A percentile compares a stretch with the other conserved stretches of the same genome.
These are phyloP conservation scores for Zophobas atratus DNA, from an alignment of 1,140 invertebrate genomes.

Conservation along the genomic window DNA sequence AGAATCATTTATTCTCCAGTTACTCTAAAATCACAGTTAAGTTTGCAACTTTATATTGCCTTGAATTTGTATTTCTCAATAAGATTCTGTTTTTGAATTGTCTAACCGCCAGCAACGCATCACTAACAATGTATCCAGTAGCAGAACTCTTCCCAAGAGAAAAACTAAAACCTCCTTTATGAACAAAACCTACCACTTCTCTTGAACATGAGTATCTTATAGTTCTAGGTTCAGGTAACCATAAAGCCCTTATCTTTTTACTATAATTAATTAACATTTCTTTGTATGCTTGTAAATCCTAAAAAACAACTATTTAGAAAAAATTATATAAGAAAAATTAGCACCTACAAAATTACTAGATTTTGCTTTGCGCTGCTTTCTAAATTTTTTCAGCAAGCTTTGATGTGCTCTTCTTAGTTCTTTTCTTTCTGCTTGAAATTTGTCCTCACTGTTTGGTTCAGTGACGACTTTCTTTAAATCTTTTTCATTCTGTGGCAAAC, in stretches of 20 bases:
- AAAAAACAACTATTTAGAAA: slow-evolving; percentile 45
- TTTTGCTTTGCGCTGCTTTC: slow-evolving; percentile 71
- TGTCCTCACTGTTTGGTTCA: slow-evolving; percentile 75
- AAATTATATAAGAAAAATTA: neutral
- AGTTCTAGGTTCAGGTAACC: slow-evolving; percentile 74
- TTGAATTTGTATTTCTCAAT: slow-evolving; percentile 61
- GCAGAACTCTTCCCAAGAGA: slow-evolving; percentile 76
- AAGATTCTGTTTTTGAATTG: slow-evolving; percentile 60
- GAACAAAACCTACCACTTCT: slow-evolving; percentile 82
- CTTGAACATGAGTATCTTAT: slow-evolving; percentile 77
- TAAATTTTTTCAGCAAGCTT: slow-evolving; percentile 73
- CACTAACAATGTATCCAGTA: slow-evolving; percentile 78
- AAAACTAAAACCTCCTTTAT: slow-evolving; percentile 79
- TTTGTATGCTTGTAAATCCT: slow-evolving; percentile 62
- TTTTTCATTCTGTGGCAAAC: slow-evolving; percentile 71
- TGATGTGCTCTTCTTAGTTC: slow-evolving; percentile 73
- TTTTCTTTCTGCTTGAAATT: slow-evolving; percentile 73
- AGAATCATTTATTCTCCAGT: neutral
- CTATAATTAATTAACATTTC: slow-evolving; percentile 71
- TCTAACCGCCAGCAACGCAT: slow-evolving; percentile 67
- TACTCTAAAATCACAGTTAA: slow-evolving; percentile 60
- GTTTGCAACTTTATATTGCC: slow-evolving; percentile 60
- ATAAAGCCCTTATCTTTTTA: slow-evolving; percentile 77
- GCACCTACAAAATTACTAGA: slow-evolving; percentile 67
- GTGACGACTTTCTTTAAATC: slow-evolving; percentile 73